These are phyloP conservation scores for Athene noctua DNA, from an alignment of 2,113 vertebrate species.

Conservation along the genomic window DNA sequence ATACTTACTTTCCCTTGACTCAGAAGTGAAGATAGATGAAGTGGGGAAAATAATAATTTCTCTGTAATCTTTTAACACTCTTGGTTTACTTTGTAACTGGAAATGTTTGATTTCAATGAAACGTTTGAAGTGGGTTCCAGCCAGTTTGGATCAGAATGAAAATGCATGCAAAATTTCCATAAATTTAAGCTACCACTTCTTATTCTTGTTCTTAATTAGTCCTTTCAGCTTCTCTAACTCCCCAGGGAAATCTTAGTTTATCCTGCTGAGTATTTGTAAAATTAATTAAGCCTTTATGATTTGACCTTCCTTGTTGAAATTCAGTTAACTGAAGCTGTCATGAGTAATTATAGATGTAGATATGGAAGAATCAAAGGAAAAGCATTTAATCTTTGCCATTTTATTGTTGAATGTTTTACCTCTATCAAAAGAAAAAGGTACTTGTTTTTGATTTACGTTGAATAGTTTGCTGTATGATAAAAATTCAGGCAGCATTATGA, in stretches of 20 bases:
- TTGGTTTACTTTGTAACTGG: background rate
- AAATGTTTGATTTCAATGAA: background rate
- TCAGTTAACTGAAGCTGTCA: constrained; percentile 1
- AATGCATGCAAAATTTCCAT: background rate
- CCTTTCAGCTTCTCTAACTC: background rate
- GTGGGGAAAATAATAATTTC: background rate
- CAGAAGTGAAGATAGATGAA: background rate
- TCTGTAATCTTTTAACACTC: background rate
- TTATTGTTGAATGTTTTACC: background rate
- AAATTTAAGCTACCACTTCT: background rate
- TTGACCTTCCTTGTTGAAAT: constrained; percentile 25
- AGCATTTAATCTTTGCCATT: background rate
- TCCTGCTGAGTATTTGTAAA: constrained; percentile 26
- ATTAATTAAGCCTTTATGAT: constrained; percentile 14
- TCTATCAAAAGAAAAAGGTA: background rate
- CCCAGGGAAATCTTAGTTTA: background rate
- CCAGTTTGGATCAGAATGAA: background rate
- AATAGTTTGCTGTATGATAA: background rate
- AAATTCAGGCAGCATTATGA: background rate
- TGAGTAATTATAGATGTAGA: constrained; percentile 17
- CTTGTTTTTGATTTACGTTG: background rate
- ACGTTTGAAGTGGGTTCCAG: background rate
- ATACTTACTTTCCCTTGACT: background rate
- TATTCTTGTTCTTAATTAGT: constrained; percentile 7
- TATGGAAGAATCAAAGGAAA: background rate